Conservation (phyloP, 2,113 vertebrate genomes). For the Isichthys henryi region DNA sequence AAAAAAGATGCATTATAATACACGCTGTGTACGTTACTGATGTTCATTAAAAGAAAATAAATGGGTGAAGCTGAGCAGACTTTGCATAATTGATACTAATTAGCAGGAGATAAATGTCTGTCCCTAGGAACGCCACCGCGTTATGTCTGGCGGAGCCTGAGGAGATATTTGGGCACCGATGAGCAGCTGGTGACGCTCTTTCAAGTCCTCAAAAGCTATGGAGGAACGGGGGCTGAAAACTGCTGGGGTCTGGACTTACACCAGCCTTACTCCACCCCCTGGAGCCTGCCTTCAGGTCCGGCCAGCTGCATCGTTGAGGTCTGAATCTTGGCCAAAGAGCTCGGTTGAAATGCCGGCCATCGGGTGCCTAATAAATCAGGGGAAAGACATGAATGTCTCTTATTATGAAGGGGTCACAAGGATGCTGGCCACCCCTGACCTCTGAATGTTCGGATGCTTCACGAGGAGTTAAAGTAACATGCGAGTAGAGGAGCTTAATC, state of each 20-base stretch:
- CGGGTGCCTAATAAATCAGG: not conserved
- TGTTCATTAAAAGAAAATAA: not conserved
- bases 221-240: not conserved
- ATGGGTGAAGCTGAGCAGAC: not conserved
- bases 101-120: not conserved
- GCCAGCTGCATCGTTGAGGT: not conserved
- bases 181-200: not conserved
- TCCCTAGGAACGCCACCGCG: not conserved
- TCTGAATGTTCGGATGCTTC: not conserved
- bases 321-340: not conserved
- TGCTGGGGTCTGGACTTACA: not conserved
- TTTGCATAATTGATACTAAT: not conserved
- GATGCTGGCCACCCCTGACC: not conserved
- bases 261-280: not conserved
- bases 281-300: not conserved
- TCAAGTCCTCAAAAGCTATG: not conserved
- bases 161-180: not conserved
- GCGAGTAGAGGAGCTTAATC: not conserved
- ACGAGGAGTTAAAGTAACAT: not conserved
- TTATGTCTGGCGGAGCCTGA: not conserved
- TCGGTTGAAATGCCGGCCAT: not conserved
- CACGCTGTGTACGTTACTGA: not conserved
- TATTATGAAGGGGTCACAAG: not conserved
- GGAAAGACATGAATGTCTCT: not conserved
- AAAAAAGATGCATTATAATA: not conserved